Conservation (phyloP, 2,797 vertebrate species). For the Psittacula derbiana region DNA sequence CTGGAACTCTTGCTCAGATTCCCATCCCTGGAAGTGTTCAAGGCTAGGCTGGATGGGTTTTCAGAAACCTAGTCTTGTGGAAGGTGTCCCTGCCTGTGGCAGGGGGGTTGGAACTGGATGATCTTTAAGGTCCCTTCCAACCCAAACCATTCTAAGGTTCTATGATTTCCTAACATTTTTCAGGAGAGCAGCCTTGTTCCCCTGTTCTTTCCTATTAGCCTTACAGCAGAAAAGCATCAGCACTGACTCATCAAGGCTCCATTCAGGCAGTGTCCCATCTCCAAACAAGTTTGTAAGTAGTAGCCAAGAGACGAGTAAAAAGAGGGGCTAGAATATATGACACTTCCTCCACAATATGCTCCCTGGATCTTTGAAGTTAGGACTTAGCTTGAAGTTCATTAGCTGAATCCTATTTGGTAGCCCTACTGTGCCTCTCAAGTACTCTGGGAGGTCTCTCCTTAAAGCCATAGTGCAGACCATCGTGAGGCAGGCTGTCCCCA, state of each 20-base stretch:
- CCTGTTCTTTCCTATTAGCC: neutral
- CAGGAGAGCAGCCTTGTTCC: neutral
- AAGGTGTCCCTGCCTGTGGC: no score
- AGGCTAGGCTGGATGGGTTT: no score
- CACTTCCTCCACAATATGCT: neutral
- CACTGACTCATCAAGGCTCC: neutral
- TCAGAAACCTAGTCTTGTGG: no score
- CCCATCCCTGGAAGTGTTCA: no score
- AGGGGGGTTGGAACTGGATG: no score
- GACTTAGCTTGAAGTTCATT: neutral
- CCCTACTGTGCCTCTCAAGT: neutral
- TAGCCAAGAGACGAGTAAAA: neutral
- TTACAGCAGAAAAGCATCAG: neutral
- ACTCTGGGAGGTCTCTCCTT: neutral
- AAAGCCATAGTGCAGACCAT: neutral
- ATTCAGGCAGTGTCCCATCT: neutral
- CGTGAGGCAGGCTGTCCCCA: neutral
- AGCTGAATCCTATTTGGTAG: neutral
- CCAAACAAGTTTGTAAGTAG: neutral
- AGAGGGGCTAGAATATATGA: neutral
- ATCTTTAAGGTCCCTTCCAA: no score
- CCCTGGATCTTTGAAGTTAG: neutral
- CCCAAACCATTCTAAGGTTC: neutral
- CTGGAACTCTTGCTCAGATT: no score
- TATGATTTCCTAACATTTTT: neutral